Evolutionary conservation across 2,888 invertebrate genomes (phyloP).

Genomic region (Drosophila robusta): DNA sequence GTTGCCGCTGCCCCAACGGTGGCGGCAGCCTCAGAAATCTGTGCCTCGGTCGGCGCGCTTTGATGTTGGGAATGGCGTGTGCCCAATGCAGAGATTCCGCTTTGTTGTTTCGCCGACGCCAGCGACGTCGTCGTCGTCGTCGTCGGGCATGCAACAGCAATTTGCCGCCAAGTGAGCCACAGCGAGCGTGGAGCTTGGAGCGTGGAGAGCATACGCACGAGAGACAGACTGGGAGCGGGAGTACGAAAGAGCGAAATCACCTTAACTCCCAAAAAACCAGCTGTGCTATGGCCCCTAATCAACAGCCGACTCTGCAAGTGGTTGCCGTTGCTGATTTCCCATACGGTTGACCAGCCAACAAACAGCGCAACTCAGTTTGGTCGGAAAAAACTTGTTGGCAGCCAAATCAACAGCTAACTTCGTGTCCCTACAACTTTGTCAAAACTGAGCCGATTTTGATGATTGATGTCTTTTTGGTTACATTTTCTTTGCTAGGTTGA

Average conservation of each 20-base stretch:
- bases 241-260: conserved; percentile 27
- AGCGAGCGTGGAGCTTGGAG: conserved; percentile 52
- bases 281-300: not conserved
- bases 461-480: not conserved
- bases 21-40: conserved; percentile 85
- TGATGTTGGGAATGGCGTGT: conserved; percentile 85
- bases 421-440: not conserved
- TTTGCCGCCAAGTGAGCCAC: conserved; percentile 74
- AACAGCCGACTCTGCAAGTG: conserved; percentile 11
- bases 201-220: conserved; percentile 51
- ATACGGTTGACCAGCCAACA: conserved; percentile 15
- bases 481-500: not conserved
- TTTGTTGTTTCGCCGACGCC: conserved; percentile 83
- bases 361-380: not conserved
- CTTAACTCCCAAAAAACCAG: conserved; percentile 35
- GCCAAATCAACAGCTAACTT: not conserved
- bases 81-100: conserved; percentile 85
- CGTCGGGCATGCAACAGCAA: conserved; percentile 74
- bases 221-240: conserved; percentile 16
- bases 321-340: conserved; percentile 35
- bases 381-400: not conserved
- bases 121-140: conserved; percentile 51
- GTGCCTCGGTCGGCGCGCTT: conserved; percentile 82
- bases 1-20: conserved; percentile 81
- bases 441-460: not conserved